These are phyloP conservation scores for Clavelina lepadiformis DNA, from an alignment of 23 tunicate genomes.

Conservation along the genomic window DNA sequence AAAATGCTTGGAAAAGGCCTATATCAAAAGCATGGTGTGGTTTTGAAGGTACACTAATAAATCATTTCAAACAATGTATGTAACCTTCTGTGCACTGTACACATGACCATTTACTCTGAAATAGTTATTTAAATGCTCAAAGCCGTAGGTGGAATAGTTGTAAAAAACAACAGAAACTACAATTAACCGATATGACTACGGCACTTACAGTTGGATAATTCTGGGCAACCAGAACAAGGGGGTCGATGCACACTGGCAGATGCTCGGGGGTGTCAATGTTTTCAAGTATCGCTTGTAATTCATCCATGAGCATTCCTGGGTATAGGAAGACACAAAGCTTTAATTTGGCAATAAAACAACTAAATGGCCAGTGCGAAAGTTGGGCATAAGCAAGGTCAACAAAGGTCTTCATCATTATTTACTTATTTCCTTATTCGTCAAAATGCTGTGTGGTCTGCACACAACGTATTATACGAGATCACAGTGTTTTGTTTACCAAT, in stretches of 20 bases:
- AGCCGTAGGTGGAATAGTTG: not conserved
- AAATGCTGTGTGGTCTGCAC: no score
- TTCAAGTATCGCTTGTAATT: slow-evolving; percentile 70
- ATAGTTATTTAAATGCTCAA: not conserved
- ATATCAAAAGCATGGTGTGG: slow-evolving; percentile 1
- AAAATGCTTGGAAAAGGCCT: slow-evolving; percentile 82
- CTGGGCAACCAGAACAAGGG: slow-evolving; percentile 60
- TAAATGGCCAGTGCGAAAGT: no score
- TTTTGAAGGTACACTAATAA: not conserved
- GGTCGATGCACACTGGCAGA: slow-evolving; percentile 65
- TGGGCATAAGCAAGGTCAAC: no score
- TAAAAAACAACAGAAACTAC: not conserved
- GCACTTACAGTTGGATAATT: slow-evolving; percentile 67
- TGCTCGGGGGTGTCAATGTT: slow-evolving; percentile 70
- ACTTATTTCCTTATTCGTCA: no score
- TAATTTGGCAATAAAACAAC: no score
- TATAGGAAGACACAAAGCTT: no score
- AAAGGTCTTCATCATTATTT: no score
- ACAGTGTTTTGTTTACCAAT: slow-evolving; percentile 37
- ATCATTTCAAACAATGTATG: not conserved
- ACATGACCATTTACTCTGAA: not conserved
- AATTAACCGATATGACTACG: no score
- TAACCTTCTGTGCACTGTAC: not conserved
- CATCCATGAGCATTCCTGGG: slow-evolving; percentile 62
- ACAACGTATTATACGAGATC: not conserved